Conservation (phyloP, 2,797 vertebrate species). For the Sebastes nivosus region DNA sequence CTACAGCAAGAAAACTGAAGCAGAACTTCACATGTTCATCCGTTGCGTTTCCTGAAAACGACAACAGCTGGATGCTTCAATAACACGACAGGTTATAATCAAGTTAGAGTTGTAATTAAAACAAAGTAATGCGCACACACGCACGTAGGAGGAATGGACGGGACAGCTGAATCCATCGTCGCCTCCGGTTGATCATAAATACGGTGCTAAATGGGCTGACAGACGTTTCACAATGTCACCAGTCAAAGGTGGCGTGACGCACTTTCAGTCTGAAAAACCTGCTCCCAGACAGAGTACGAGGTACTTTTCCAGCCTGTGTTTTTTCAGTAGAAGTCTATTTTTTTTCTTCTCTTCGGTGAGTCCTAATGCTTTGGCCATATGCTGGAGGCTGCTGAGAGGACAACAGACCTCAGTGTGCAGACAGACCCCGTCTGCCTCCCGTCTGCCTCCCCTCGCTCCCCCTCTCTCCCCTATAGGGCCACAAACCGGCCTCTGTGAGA, state of each 20-base stretch:
- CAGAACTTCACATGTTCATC: not conserved
- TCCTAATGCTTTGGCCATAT: slow-evolving; percentile 80
- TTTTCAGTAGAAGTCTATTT: slow-evolving; percentile 53
- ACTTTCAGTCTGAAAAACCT: slow-evolving; percentile 66
- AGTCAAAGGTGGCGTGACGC: slow-evolving; percentile 70
- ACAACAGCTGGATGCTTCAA: not conserved
- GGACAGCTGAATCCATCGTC: slow-evolving; percentile 29
- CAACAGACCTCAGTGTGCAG: slow-evolving; percentile 80
- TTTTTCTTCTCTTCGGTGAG: slow-evolving; percentile 36
- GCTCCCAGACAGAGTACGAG: slow-evolving; percentile 65
- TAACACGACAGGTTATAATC: slow-evolving; percentile 10
- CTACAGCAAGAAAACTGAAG: not conserved
- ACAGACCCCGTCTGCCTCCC: slow-evolving; percentile 63
- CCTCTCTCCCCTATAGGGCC: slow-evolving; percentile 64
- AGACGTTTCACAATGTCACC: slow-evolving; percentile 61
- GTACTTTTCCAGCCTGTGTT: slow-evolving; percentile 75
- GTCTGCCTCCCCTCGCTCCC: slow-evolving; percentile 55
- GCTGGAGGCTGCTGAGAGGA: slow-evolving; percentile 72
- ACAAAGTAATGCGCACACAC: not conserved
- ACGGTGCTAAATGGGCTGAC: slow-evolving; percentile 42
- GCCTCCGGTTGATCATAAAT: slow-evolving; percentile 46
- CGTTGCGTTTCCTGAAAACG: not conserved
- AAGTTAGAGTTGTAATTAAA: slow-evolving; percentile 2
- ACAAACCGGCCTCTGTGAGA: slow-evolving; percentile 81
- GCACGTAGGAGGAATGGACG: not conserved